These are phyloP conservation scores for Lysandra bellargus DNA, from an alignment of 2,888 invertebrate species.

Conservation along the genomic window DNA sequence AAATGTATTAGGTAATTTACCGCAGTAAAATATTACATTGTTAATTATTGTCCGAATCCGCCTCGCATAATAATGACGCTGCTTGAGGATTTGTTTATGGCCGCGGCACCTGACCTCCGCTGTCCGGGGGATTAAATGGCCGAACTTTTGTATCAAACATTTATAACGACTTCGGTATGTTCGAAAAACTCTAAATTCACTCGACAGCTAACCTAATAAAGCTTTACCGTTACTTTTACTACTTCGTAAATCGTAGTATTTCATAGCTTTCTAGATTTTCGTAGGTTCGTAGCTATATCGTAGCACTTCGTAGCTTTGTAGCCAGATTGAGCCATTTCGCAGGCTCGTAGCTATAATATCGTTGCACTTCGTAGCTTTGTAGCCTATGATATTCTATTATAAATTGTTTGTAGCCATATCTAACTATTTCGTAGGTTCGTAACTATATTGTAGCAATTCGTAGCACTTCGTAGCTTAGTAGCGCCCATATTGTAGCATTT, in stretches of 20 bases:
- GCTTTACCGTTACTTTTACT: not conserved
- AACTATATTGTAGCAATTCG: too few relatives aligned
- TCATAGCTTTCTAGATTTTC: not conserved
- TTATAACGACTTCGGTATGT: not conserved
- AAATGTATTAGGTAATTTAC: constrained; percentile 11
- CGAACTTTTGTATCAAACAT: constrained; percentile 4
- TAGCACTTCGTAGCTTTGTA: too few relatives aligned
- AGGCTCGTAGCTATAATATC: not conserved
- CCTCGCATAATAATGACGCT: constrained; percentile 15
- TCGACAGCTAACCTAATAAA: not conserved
- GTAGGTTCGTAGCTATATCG: too few relatives aligned
- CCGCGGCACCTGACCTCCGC: not conserved
- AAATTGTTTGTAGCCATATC: too few relatives aligned
- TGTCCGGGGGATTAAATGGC: not conserved
- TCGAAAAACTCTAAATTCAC: not conserved
- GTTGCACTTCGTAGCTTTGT: not conserved
- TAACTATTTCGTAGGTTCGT: too few relatives aligned
- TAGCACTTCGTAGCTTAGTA: too few relatives aligned
- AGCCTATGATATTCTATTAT: too few relatives aligned
- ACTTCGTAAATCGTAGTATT: not conserved
- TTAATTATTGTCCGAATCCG: constrained; percentile 21
- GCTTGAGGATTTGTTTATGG: constrained; percentile 16
- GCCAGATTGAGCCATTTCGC: too few relatives aligned
- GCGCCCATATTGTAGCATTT: too few relatives aligned
- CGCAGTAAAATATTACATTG: constrained; percentile 25